Evolutionary conservation across 1,140 invertebrate species (phyloP).

Genomic region (Phenacoccus solenopsis): DNA sequence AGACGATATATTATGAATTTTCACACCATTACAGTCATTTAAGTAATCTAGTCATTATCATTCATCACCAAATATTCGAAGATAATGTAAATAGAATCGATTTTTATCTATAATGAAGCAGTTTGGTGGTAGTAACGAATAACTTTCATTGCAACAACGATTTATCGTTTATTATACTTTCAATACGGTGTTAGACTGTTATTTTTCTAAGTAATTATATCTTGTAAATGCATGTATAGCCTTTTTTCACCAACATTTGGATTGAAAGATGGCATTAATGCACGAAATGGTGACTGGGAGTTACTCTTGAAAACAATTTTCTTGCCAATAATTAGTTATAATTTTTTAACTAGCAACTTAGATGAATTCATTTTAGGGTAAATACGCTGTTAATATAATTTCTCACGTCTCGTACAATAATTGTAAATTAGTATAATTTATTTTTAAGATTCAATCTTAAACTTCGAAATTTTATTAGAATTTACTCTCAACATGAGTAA

Average conservation of each 20-base stretch:
- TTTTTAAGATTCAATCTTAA: no score
- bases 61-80: neutral
- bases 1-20: neutral
- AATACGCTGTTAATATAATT: no score
- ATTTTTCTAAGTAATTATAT: no score
- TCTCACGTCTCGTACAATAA: no score
- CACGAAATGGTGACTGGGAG: neutral
- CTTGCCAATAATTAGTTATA: neutral
- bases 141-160: neutral
- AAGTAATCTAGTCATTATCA: neutral
- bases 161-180: neutral
- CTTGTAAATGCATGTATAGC: no score
- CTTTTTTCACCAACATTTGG: neutral
- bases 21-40: neutral
- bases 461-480: no score
- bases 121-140: neutral
- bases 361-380: no score
- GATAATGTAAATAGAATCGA: neutral
- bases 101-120: neutral
- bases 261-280: neutral
- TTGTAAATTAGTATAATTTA: no score
- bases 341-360: no score
- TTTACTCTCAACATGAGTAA: neutral
- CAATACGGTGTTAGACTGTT: neutral
- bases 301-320: neutral